Evolutionary conservation across 1,140 invertebrate genomes (phyloP).

Genomic region (Drosophila grimshawi): DNA sequence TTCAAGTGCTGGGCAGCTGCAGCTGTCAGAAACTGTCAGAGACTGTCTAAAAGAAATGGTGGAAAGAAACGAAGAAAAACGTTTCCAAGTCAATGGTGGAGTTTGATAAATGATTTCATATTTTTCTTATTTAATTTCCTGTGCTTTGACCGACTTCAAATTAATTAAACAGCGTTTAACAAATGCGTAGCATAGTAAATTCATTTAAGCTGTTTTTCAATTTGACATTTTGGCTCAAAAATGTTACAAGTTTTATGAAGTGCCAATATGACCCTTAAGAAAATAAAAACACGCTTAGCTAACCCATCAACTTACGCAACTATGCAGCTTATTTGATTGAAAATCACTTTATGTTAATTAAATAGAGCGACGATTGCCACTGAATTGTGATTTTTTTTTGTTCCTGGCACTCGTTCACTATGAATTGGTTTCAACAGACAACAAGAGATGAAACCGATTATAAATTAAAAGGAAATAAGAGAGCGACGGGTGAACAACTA

Average conservation of each 20-base stretch:
- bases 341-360: slow-evolving; percentile 55
- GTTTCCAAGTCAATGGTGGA: slow-evolving; percentile 31
- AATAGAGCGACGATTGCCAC: slow-evolving; percentile 26
- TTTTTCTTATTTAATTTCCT: slow-evolving; percentile 18
- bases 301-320: slow-evolving; percentile 50
- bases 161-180: slow-evolving; percentile 71
- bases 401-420: slow-evolving; percentile 20
- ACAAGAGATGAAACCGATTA: slow-evolving; percentile 53
- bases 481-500: slow-evolving; percentile 23
- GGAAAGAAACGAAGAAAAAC: slow-evolving; percentile 4
- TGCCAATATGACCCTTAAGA: slow-evolving; percentile 52
- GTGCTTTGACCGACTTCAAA: slow-evolving; percentile 40
- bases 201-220: not conserved
- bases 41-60: slow-evolving; percentile 1
- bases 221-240: slow-evolving; percentile 32
- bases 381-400: slow-evolving; percentile 9
- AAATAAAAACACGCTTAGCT: slow-evolving; percentile 50
- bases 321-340: slow-evolving; percentile 55
- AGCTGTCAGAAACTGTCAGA: slow-evolving; percentile 32
- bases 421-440: slow-evolving; percentile 55
- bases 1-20: slow-evolving; percentile 57
- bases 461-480: slow-evolving; percentile 57
- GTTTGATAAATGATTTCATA: slow-evolving; percentile 59
- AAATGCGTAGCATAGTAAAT: slow-evolving; percentile 47
- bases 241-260: slow-evolving; percentile 52